Evolutionary conservation across 1,140 invertebrate genomes (phyloP), one percentile per base, ranked within the genome.

Genomic region (Bombus consobrinus): DNA sequence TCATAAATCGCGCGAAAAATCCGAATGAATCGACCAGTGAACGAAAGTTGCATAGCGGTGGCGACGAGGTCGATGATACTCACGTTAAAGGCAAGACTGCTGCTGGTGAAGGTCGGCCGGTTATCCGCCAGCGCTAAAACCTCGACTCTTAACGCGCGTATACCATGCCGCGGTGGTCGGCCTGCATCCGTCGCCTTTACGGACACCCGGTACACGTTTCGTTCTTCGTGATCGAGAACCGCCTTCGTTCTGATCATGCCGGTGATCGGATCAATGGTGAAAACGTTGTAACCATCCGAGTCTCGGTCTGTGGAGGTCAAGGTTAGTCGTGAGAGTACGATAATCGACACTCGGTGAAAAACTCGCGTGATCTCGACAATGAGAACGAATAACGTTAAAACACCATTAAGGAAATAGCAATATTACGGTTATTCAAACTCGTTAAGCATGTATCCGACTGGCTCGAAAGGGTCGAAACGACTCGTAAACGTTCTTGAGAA

Each of bases 51-150:
- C 39, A 28, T 57, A 41, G 41, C 72, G 39, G 47, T 22, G 73
- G 47, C 18, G 59, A 6, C 39, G 68, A 59, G 81, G 78, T 76
- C 53, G 83, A 82, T 76, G 69, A 71, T 89, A 96, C 96, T 96
- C 94, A 98, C 97, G 95, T 97, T 97, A 95, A 98, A 98, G 76
- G 97, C 96, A 87, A 99, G 96, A 94, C 98, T 98, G 79, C 98
- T 98, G 91, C 98, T 98, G 64, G 98, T 98, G 94, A 99, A 99
- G 77, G 97, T 98, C 43, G 98, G 98, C 90, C 98, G 96, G 94
- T 98, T 98, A 94, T 99, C 98, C 93, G 98, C 98, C 68, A 99
- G 96, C 93, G 99, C 98, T 88, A 98, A 94, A 34, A 99, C 98
- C 95, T 98, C 97, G 37, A 99, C 97, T 89, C 98, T 96, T 43